Evolutionary conservation across 2,888 invertebrate species (phyloP).

Genomic region (Drosophila conformis): DNA sequence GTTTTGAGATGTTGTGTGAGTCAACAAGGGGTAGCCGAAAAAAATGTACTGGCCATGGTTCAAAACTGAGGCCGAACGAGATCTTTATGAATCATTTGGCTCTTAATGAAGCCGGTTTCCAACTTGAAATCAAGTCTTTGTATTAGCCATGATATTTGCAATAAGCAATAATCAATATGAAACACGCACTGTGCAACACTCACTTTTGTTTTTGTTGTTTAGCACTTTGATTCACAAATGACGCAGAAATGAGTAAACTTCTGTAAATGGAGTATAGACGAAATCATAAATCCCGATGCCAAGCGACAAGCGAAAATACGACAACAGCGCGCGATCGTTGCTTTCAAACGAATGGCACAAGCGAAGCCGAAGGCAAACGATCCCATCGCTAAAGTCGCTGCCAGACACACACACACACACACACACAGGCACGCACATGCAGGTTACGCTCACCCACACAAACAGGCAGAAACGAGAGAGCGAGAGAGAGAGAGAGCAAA

Average conservation of each 20-base stretch:
- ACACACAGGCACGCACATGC: slow-evolving; percentile 25
- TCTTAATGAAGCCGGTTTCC: slow-evolving; percentile 47
- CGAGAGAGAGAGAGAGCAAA: slow-evolving; percentile 1
- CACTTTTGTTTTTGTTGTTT: slow-evolving; percentile 11
- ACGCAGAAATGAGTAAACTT: slow-evolving; percentile 31
- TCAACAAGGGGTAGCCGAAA: slow-evolving; percentile 39
- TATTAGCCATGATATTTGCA: not conserved
- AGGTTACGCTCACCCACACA: slow-evolving; percentile 22
- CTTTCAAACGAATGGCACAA: slow-evolving; percentile 72
- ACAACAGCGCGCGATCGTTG: slow-evolving; percentile 78
- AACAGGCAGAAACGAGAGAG: slow-evolving; percentile 1
- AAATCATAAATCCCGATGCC: slow-evolving; percentile 8
- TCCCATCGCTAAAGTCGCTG: slow-evolving; percentile 58
- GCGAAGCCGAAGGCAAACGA: slow-evolving; percentile 52
- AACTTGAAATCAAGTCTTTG: not conserved
- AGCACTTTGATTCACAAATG: slow-evolving; percentile 3
- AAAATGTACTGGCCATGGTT: slow-evolving; percentile 18
- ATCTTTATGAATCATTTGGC: slow-evolving; percentile 34
- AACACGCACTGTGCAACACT: not conserved
- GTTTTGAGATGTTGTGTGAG: slow-evolving; percentile 24
- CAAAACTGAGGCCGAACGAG: slow-evolving; percentile 7
- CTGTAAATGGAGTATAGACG: slow-evolving; percentile 28
- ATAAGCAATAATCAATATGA: not conserved
- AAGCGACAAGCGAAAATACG: slow-evolving; percentile 22
- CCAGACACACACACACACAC: slow-evolving; percentile 39